Evolutionary conservation across 92 coral and sea anemone species (phyloP).

Genomic region (Chrysogorgia sp.): DNA sequence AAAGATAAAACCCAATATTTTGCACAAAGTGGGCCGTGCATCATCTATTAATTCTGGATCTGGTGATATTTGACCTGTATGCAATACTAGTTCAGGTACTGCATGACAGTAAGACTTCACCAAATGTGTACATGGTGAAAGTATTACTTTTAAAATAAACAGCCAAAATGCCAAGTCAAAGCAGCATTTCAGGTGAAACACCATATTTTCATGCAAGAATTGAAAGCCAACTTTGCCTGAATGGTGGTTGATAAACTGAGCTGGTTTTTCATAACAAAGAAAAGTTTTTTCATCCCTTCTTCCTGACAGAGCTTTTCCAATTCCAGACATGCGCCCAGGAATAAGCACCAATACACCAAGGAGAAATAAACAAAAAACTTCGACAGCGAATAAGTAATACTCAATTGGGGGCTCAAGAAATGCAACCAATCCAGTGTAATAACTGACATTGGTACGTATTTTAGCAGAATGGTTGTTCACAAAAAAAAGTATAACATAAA

Average conservation of each 20-base stretch:
- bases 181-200: conserved; percentile 85
- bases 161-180: conserved; percentile 79
- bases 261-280: conserved; percentile 88
- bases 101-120: conserved; percentile 52
- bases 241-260: conserved; percentile 58
- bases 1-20: conserved; percentile 53
- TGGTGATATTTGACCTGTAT: conserved; percentile 14
- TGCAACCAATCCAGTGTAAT: conserved; percentile 74
- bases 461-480: conserved; percentile 12
- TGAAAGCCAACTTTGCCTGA: conserved; percentile 90
- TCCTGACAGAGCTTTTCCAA: conserved; percentile 89
- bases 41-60: conserved; percentile 37
- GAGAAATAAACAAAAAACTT: conserved; percentile 78
- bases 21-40: conserved; percentile 29
- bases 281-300: conserved; percentile 81
- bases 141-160: conserved; percentile 67
- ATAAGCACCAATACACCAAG: conserved; percentile 87
- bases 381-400: conserved; percentile 60
- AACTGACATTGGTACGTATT: conserved; percentile 52
- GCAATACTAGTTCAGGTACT: conserved; percentile 20
- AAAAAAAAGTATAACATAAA: conserved; percentile 67
- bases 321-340: conserved; percentile 87
- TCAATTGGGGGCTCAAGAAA: conserved; percentile 60
- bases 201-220: conserved; percentile 91
- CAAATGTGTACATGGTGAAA: conserved; percentile 63